phyloP scores from a whole-genome alignment of 2,113 vertebrate species.

The Chamaea fasciata region DNA sequence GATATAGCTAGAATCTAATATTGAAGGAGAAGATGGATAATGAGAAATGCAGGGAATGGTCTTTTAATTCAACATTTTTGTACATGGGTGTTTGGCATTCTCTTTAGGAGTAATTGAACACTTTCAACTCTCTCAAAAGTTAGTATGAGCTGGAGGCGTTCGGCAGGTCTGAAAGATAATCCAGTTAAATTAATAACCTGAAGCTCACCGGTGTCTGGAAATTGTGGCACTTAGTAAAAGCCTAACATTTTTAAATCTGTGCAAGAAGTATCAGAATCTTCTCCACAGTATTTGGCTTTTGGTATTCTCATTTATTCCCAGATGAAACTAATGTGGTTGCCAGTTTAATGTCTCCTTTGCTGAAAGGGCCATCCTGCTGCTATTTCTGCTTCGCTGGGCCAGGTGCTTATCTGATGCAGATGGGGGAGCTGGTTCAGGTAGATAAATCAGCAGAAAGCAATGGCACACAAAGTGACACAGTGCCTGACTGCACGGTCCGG shows the following conservation, averaged over 20 bases:
- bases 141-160: neutral
- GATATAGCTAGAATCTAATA: neutral
- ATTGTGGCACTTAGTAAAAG: neutral
- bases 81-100: neutral
- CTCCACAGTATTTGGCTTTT: neutral
- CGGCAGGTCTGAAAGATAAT: neutral
- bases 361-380: neutral
- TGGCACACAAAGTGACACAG: neutral
- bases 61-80: neutral
- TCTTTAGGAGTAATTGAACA: neutral
- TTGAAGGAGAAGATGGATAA: neutral
- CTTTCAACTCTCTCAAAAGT: neutral
- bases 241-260: neutral
- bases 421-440: neutral
- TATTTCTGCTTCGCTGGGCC: neutral
- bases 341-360: neutral
- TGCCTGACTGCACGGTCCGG: neutral
- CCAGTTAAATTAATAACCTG: neutral
- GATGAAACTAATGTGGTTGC: neutral
- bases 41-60: neutral
- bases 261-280: neutral
- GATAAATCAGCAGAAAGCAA: neutral
- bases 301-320: neutral
- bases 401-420: neutral
- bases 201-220: neutral